A percentile compares a stretch with the other conserved stretches of the same genome.
These are phyloP conservation scores for Chalcis sispes DNA, from an alignment of 2,888 invertebrate genomes.

Conservation along the genomic window DNA sequence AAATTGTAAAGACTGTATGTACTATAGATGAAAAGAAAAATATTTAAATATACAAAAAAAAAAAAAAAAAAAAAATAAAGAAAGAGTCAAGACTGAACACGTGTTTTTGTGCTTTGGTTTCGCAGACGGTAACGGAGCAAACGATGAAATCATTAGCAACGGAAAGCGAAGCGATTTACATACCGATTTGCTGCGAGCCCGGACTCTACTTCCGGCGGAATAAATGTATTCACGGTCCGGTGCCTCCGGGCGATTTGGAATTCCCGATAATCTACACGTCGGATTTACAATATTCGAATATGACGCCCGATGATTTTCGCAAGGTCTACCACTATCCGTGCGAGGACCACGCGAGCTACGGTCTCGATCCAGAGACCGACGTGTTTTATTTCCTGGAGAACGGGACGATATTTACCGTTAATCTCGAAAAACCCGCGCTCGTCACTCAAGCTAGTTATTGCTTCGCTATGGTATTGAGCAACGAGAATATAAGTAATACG, in stretches of 20 bases:
- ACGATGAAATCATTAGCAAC: neutral
- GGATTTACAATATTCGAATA: constrained; percentile 32
- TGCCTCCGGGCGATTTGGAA: neutral
- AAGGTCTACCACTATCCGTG: constrained; percentile 63
- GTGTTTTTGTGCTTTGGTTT: constrained; percentile 3
- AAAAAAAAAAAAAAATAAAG: neutral
- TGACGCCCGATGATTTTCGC: constrained; percentile 52
- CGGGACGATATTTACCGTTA: constrained; percentile 60
- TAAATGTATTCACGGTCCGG: neutral
- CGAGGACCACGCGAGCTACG: constrained; percentile 44
- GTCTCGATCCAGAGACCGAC: constrained; percentile 58
- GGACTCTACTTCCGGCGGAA: constrained; percentile 56
- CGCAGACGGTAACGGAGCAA: neutral
- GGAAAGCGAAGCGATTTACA: constrained; percentile 6
- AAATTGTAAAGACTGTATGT: too few species aligned
- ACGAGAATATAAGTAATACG: constrained; percentile 41
- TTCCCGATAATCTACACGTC: constrained; percentile 27
- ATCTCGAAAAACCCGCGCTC: constrained; percentile 27
- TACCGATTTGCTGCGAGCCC: constrained; percentile 64
- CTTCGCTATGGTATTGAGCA: constrained; percentile 56
- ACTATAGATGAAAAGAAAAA: neutral
- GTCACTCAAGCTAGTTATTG: constrained; percentile 61
- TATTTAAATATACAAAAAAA: neutral
- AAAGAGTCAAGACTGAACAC: too few species aligned
- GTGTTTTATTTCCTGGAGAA: constrained; percentile 63